These are phyloP conservation scores for Ceratina australensis DNA, from an alignment of 1,140 invertebrate species.

Conservation along the genomic window DNA sequence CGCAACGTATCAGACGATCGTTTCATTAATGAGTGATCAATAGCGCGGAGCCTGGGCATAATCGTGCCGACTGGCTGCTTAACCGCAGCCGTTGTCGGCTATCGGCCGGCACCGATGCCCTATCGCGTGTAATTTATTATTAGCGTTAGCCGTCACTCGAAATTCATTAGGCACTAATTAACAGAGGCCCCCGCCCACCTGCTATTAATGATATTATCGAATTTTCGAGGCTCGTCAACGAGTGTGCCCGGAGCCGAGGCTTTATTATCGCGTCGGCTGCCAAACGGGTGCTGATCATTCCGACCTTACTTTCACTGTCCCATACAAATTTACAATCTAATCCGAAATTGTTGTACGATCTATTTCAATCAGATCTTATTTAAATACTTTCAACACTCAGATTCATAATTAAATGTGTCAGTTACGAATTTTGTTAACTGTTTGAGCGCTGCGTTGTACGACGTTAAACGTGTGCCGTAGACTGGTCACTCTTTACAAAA, in stretches of 20 bases:
- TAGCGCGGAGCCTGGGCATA: conserved; percentile 15
- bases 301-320: background rate
- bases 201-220: conserved; percentile 38
- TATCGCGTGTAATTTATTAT: conserved; percentile 43
- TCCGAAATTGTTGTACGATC: background rate
- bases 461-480: no score
- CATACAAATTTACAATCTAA: background rate
- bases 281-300: background rate
- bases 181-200: background rate
- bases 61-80: conserved; percentile 41
- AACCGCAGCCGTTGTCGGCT: conserved; percentile 22
- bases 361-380: no score
- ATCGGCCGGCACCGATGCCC: background rate
- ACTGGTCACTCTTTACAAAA: no score
- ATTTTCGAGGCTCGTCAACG: conserved; percentile 21
- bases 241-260: background rate
- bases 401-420: no score
- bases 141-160: conserved; percentile 35
- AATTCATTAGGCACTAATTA: conserved; percentile 51
- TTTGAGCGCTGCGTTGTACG: no score
- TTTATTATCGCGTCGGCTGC: background rate
- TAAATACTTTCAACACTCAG: no score
- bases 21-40: conserved; percentile 51
- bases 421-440: no score
- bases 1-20: conserved; percentile 48